These are phyloP conservation scores for Eubasilissa splendida DNA, from an alignment of 2,888 invertebrate genomes.

Conservation along the genomic window DNA sequence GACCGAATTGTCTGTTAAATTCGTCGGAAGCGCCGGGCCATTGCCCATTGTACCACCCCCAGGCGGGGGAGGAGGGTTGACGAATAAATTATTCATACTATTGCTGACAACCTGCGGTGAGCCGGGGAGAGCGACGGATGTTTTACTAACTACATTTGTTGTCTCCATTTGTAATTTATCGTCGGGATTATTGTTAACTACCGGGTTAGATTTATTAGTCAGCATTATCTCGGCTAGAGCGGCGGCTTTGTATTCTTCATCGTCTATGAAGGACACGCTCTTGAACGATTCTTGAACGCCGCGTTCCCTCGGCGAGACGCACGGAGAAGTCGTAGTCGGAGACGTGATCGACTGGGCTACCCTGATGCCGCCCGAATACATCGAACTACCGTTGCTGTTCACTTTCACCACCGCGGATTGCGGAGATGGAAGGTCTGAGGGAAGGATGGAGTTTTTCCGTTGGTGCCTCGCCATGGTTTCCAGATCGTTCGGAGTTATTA, in stretches of 20 bases:
- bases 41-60: constrained; percentile 42
- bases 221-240: constrained; percentile 5
- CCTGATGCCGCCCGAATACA: no score
- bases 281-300: constrained; percentile 26
- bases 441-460: constrained; percentile 47
- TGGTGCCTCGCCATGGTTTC: constrained; percentile 46
- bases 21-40: constrained; percentile 49
- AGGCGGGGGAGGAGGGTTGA: constrained; percentile 23
- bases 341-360: constrained; percentile 22
- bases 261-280: constrained; percentile 55
- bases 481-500: constrained; percentile 36
- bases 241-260: constrained; percentile 37
- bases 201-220: constrained; percentile 16
- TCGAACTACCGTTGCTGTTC: constrained; percentile 1
- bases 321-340: constrained; percentile 6
- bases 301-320: background rate
- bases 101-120: constrained; percentile 38
- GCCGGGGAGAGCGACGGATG: constrained; percentile 35
- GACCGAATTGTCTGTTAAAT: constrained; percentile 50
- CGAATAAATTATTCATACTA: constrained; percentile 44
- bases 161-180: constrained; percentile 41
- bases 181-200: constrained; percentile 32
- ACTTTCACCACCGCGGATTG: constrained; percentile 49
- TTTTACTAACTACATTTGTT: constrained; percentile 44
- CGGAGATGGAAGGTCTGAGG: constrained; percentile 49